Conservation (phyloP, 35 echinoderm and acorn worm genomes). For the Ophiothrix spiculata region DNA sequence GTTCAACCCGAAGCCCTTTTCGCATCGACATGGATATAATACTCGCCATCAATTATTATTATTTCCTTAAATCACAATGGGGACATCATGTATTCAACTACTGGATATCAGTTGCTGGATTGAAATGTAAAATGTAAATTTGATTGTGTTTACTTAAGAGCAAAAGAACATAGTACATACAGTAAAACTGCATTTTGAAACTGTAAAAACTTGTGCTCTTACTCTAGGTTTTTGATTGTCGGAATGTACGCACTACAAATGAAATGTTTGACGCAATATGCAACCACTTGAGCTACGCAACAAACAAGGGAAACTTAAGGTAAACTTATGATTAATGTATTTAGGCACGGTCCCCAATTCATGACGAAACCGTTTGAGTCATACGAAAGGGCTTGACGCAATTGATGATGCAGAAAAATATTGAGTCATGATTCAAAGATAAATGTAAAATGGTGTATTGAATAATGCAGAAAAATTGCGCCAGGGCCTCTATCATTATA, state of each 20-base stretch:
- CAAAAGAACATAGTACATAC: background rate
- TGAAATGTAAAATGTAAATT: background rate
- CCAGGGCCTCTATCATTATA: too few relatives aligned
- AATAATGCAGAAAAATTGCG: too few relatives aligned
- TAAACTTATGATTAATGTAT: slow-evolving; percentile 28
- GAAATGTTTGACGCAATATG: slow-evolving; percentile 79
- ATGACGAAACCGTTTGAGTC: too few relatives aligned
- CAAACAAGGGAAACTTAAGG: slow-evolving; percentile 79
- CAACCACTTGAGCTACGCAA: slow-evolving; percentile 69
- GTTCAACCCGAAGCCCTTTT: too few relatives aligned
- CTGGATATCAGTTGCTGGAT: background rate
- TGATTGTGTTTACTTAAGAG: background rate
- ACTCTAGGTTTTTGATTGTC: slow-evolving; percentile 76
- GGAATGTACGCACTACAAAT: slow-evolving; percentile 45
- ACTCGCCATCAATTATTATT: background rate
- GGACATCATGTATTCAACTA: background rate
- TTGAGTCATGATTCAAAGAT: too few relatives aligned
- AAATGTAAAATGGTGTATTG: too few relatives aligned
- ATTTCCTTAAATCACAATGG: background rate
- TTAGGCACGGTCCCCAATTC: too few relatives aligned
- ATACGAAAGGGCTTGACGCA: too few relatives aligned
- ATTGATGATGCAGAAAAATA: too few relatives aligned
- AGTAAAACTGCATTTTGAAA: background rate
- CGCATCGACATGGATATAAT: too few relatives aligned
- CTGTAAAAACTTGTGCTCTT: background rate